phyloP scores from a whole-genome alignment of 2,113 vertebrate species.

The Sinocyclocheilus grahami region DNA sequence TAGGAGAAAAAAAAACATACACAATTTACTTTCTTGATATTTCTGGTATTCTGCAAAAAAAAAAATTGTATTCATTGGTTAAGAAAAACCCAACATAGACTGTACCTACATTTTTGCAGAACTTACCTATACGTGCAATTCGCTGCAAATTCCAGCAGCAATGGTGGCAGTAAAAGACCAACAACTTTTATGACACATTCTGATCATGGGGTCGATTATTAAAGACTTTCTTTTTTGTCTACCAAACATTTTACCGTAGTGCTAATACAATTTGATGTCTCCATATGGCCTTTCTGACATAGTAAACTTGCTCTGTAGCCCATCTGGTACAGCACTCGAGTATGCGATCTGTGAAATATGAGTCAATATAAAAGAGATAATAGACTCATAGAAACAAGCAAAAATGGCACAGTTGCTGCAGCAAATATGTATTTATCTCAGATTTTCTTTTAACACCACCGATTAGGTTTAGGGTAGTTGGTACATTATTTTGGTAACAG shows the following conservation, averaged over 20 bases:
- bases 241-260: not conserved
- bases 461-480: no score
- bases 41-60: not conserved
- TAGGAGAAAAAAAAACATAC: not conserved
- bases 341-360: not conserved
- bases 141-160: not conserved
- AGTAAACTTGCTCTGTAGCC: not conserved
- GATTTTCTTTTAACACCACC: no score
- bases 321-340: not conserved
- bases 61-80: not conserved
- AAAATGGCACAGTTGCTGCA: not conserved
- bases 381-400: not conserved
- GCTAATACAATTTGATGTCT: not conserved
- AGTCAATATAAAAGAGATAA: not conserved
- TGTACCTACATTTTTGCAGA: not conserved
- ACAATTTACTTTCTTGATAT: not conserved
- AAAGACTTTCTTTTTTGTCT: not conserved
- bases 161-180: not conserved
- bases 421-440: no score
- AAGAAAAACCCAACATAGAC: not conserved
- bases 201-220: not conserved
- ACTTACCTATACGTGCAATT: not conserved
- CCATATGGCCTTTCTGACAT: not conserved
- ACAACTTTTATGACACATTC: not conserved
- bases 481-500: no score